A percentile compares a stretch with the other conserved stretches of the same genome.
These are phyloP conservation scores for Gryon sp. DNA, from an alignment of 1,140 invertebrate species.

Conservation along the genomic window DNA sequence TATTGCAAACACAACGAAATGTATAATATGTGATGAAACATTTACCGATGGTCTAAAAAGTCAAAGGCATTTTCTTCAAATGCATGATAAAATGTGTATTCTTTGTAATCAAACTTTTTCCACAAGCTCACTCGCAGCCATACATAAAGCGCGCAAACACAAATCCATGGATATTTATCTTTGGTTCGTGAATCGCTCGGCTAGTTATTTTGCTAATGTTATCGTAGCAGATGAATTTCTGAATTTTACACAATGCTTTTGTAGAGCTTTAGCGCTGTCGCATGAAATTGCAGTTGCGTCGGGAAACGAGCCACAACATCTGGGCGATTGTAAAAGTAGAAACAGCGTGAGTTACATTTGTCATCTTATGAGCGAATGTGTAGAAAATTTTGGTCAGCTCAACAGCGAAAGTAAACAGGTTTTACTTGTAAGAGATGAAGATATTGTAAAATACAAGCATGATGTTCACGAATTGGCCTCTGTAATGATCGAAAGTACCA, in stretches of 20 bases:
- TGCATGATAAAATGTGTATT: slow-evolving; percentile 54
- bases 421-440: slow-evolving; percentile 19
- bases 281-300: slow-evolving; percentile 2
- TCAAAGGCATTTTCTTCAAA: slow-evolving; percentile 25
- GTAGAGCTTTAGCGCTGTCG: neutral
- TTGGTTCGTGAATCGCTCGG: slow-evolving; percentile 37
- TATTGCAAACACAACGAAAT: neutral
- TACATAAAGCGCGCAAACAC: slow-evolving; percentile 42
- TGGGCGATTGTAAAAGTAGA: neutral
- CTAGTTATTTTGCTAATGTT: slow-evolving; percentile 17
- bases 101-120: slow-evolving; percentile 47
- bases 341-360: neutral
- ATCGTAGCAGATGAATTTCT: neutral
- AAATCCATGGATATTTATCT: slow-evolving; percentile 47
- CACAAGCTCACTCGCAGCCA: slow-evolving; percentile 1
- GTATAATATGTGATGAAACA: slow-evolving; percentile 16
- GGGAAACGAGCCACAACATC: neutral
- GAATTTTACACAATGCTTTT: slow-evolving; percentile 12
- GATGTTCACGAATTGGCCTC: slow-evolving; percentile 13
- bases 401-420: slow-evolving; percentile 15
- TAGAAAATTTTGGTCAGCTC: slow-evolving; percentile 24
- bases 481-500: neutral
- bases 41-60: neutral
- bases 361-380: slow-evolving; percentile 10
- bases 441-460: slow-evolving; percentile 27